Percentiles rank a stretch among this genome's conserved stretches.
Conservation (phyloP, 2,797 vertebrate genomes). For the Aldrovandia affinis region DNA sequence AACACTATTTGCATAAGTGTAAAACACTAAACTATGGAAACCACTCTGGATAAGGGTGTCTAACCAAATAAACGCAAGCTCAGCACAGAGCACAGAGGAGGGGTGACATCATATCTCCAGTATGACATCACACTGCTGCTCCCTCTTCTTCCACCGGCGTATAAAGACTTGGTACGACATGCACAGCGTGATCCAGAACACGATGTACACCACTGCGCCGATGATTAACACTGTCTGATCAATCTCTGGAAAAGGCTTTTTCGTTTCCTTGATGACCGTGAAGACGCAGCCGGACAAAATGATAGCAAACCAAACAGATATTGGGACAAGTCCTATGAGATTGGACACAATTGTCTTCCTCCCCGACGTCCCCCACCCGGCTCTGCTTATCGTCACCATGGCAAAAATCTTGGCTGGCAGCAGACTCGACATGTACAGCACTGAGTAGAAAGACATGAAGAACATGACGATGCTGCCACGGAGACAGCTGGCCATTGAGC, state of each 20-base stretch:
- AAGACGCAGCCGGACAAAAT: conserved; percentile 93
- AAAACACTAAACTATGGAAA: no score
- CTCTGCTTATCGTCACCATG: conserved; percentile 97
- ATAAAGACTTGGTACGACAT: conserved; percentile 92
- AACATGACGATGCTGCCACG: conserved; percentile 97
- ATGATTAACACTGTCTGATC: conserved; percentile 91
- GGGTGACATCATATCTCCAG: conserved; percentile 85
- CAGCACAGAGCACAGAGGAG: background rate
- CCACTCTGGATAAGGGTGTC: no score
- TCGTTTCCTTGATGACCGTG: conserved; percentile 90
- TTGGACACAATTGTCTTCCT: conserved; percentile 96
- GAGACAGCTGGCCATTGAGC: conserved; percentile 95
- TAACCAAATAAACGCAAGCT: background rate
- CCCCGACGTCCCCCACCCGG: conserved; percentile 97
- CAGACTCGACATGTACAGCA: conserved; percentile 99
- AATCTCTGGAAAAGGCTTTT: conserved; percentile 90
- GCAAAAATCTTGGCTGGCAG: conserved; percentile 99
- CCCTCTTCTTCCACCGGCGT: conserved; percentile 94
- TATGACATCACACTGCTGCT: conserved; percentile 94
- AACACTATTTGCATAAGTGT: no score
- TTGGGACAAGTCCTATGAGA: conserved; percentile 96
- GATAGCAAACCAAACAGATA: conserved; percentile 97
- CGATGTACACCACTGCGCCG: conserved; percentile 91
- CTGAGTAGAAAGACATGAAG: conserved; percentile 99
- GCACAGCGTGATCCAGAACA: conserved; percentile 96